phyloP scores from a whole-genome alignment of 2,797 vertebrate genomes.

The Brachyalestes nurse region DNA sequence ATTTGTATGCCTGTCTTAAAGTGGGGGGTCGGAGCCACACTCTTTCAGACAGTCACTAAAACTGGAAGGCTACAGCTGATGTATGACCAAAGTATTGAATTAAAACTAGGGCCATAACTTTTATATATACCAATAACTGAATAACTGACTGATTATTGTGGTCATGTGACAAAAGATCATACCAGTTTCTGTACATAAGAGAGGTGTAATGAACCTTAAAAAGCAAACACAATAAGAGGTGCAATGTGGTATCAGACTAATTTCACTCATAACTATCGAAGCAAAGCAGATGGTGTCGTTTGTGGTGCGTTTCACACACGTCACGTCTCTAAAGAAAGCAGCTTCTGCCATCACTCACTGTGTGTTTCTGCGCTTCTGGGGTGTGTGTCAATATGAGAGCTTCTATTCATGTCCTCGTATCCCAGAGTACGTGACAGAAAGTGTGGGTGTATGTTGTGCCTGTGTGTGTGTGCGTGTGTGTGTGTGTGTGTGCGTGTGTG shows the following conservation, averaged over 20 bases:
- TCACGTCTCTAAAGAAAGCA: slow-evolving; percentile 19
- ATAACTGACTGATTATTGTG: neutral
- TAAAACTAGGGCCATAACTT: neutral
- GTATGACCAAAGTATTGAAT: neutral
- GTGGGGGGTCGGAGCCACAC: slow-evolving; percentile 2
- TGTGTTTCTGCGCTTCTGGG: neutral
- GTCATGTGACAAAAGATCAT: neutral
- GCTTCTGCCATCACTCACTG: slow-evolving; percentile 14
- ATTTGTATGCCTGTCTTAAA: slow-evolving; percentile 38
- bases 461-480: neutral
- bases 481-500: neutral
- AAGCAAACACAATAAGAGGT: slow-evolving; percentile 43
- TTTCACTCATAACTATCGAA: slow-evolving; percentile 27
- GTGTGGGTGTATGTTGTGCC: slow-evolving; percentile 15
- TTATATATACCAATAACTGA: neutral
- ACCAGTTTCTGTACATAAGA: slow-evolving; percentile 26
- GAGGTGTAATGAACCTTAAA: slow-evolving; percentile 25
- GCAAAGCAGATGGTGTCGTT: slow-evolving; percentile 38
- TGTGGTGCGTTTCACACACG: slow-evolving; percentile 29
- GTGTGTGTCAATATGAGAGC: slow-evolving; percentile 17
- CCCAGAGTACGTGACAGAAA: neutral
- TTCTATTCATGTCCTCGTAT: slow-evolving; percentile 17
- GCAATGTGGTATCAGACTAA: slow-evolving; percentile 26
- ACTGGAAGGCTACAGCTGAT: slow-evolving; percentile 18
- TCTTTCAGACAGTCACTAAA: slow-evolving; percentile 20